These are phyloP conservation scores for Acanthurus tractus DNA, from an alignment of 2,797 vertebrate species.

Conservation along the genomic window DNA sequence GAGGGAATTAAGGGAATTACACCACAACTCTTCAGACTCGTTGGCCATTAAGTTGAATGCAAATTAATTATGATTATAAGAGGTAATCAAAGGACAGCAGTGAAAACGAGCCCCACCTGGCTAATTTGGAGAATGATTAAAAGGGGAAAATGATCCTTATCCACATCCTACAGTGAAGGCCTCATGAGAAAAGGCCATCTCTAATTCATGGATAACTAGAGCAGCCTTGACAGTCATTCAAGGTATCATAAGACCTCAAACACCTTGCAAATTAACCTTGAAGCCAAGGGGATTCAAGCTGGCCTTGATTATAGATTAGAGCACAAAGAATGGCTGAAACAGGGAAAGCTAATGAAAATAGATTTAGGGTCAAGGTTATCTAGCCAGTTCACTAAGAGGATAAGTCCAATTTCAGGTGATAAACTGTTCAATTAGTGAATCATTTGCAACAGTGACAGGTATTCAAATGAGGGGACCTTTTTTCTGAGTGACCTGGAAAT, in stretches of 20 bases:
- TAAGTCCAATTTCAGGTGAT: slow-evolving; percentile 61
- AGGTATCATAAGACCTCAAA: slow-evolving; percentile 67
- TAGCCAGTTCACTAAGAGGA: slow-evolving; percentile 41
- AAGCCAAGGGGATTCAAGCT: slow-evolving; percentile 54
- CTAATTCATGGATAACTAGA: slow-evolving; percentile 70
- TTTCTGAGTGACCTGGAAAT: slow-evolving; percentile 4
- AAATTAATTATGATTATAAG: slow-evolving; percentile 74
- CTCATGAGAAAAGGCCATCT: slow-evolving; percentile 58
- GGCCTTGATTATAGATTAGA: slow-evolving; percentile 55
- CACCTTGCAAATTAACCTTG: slow-evolving; percentile 75
- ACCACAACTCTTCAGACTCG: slow-evolving; percentile 48
- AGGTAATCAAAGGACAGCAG: slow-evolving; percentile 60
- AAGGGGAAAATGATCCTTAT: slow-evolving; percentile 65
- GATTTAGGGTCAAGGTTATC: slow-evolving; percentile 59
- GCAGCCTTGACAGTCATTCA: slow-evolving; percentile 53
- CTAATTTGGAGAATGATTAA: slow-evolving; percentile 74
- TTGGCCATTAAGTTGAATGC: slow-evolving; percentile 54
- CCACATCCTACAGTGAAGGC: slow-evolving; percentile 48
- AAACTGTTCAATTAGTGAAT: slow-evolving; percentile 46
- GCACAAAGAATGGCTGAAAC: slow-evolving; percentile 36
- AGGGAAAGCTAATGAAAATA: slow-evolving; percentile 60
- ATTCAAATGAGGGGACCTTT: slow-evolving; percentile 51
- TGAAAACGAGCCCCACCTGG: slow-evolving; percentile 65
- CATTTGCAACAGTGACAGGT: slow-evolving; percentile 49
- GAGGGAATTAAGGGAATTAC: slow-evolving; percentile 48